Percentiles rank a stretch among this genome's conserved stretches.
Evolutionary conservation across 2,888 invertebrate species (phyloP).

Genomic region (Sinopyrophorus schimmeli): DNA sequence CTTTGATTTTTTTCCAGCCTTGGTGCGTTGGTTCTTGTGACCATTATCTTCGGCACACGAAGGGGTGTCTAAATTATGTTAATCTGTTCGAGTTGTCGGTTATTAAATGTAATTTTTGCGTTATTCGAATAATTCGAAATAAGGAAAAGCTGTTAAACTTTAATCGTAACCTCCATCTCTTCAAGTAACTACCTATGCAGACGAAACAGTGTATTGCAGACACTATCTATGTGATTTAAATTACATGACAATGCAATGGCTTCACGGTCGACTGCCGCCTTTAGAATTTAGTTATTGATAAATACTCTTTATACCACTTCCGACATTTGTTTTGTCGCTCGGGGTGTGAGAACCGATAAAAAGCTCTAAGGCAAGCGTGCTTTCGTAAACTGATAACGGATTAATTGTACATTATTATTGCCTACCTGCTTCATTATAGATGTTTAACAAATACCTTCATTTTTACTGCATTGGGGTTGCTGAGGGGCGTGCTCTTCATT

Average conservation of each 20-base stretch:
- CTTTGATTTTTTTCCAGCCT: no score
- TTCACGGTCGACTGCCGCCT: constrained; percentile 43
- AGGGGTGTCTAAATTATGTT: no score
- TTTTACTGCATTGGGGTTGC: no score
- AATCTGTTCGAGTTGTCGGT: no score
- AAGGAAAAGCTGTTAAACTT: constrained; percentile 11
- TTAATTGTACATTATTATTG: constrained; percentile 45
- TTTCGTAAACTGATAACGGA: constrained; percentile 39
- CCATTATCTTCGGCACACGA: no score
- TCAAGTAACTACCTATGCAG: constrained; percentile 16
- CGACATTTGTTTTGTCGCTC: constrained; percentile 47
- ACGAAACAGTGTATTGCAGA: constrained; percentile 28
- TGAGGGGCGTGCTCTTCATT: no score
- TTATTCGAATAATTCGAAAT: no score
- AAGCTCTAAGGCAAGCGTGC: constrained; percentile 34
- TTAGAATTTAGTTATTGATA: constrained; percentile 48
- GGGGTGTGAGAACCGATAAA: constrained; percentile 36
- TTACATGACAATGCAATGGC: constrained; percentile 44
- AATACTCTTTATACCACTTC: constrained; percentile 46
- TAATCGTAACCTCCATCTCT: constrained; percentile 15
- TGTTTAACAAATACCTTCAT: constrained; percentile 35
- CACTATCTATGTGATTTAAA: constrained; percentile 45
- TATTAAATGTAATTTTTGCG: no score
- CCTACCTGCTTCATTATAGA: constrained; percentile 42
- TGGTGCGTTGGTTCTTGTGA: no score